Percentiles rank a stretch among this genome's conserved stretches.
Evolutionary conservation across 2,888 invertebrate species (phyloP).

Genomic region (Drosophila melanocephala): DNA sequence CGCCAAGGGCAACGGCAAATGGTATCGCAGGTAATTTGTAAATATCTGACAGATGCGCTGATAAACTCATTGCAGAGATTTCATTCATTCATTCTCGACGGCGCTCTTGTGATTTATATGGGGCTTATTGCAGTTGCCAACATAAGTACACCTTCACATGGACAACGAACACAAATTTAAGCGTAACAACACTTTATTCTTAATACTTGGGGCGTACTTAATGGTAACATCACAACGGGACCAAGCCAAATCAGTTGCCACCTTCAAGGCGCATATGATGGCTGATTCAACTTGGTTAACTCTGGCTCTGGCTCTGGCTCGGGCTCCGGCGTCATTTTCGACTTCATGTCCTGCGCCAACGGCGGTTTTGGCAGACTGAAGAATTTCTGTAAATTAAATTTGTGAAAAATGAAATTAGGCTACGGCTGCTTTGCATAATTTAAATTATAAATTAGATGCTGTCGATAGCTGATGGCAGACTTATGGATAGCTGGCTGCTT

Average conservation of each 20-base stretch:
- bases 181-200: constrained; percentile 74
- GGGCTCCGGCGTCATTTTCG: constrained; percentile 14
- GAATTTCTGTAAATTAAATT: constrained; percentile 83
- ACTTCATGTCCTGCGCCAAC: constrained; percentile 45
- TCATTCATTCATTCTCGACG: constrained; percentile 54
- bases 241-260: constrained; percentile 57
- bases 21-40: constrained; percentile 82
- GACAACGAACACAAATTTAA: constrained; percentile 22
- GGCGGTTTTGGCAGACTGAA: constrained; percentile 84
- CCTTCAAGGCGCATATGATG: constrained; percentile 49
- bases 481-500: background rate
- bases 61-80: constrained; percentile 82
- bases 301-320: constrained; percentile 48
- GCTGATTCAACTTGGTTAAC: constrained; percentile 64
- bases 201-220: constrained; percentile 77
- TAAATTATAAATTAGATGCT: constrained; percentile 69
- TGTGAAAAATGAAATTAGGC: constrained; percentile 69
- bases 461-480: constrained; percentile 33
- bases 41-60: constrained; percentile 82
- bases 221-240: constrained; percentile 70
- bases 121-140: constrained; percentile 70
- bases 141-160: constrained; percentile 15
- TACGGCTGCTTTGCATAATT: constrained; percentile 72
- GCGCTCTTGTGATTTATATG: constrained; percentile 61
- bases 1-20: constrained; percentile 42